Base-by-base conservation (phyloP, 2,888 invertebrate species). In the Leptopilina drosophilae region DNA sequence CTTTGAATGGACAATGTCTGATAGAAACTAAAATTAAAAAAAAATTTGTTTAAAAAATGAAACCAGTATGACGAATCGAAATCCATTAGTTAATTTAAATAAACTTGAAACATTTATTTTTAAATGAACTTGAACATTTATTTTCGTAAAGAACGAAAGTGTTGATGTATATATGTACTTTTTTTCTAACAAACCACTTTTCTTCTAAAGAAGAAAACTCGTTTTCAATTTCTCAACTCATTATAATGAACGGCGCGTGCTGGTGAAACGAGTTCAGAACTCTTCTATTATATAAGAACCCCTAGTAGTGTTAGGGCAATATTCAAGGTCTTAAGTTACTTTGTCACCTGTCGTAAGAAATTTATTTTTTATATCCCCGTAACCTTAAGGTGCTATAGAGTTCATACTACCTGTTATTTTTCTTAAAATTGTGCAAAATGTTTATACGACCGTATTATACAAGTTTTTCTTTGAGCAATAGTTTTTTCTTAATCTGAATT, bases 181-280 rank as follows among this genome's bases (percentile, higher is more conserved):
- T 56, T 73, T 33, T 33, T 20, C 20, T 53, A 73, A 26, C 56
- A 33, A 9, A 26, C 33, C 20, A 53, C 69, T 73, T 73, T 73
- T 26, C 56, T 53, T 33, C 33, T 73, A 56, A 73, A 73, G 56
- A 8, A 53, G 73, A 73, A 73, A 64, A 64, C 59, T 64, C 46
- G 65, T 67, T 65, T 75, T 78, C 78, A 75, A 64, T 86, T 85
- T 78, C 83, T 73, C 77, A 82, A 84, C 86, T 87, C 85, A 84
- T 87, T 86, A 84, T 88, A 88, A 89, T 87, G 84, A 87, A 84
- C 79, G 88, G 86, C 88, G 87, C 88, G 89, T 88, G 89, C 86
- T 85, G 80, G 83, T 77, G 83, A 87, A 89, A 89, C 88, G 83
- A 87, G 89, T 89, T 89, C 87, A 87, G 86, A 86, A 83, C 86